phyloP scores from a whole-genome alignment of 2,888 invertebrate genomes.

The Strigamia maritima region DNA sequence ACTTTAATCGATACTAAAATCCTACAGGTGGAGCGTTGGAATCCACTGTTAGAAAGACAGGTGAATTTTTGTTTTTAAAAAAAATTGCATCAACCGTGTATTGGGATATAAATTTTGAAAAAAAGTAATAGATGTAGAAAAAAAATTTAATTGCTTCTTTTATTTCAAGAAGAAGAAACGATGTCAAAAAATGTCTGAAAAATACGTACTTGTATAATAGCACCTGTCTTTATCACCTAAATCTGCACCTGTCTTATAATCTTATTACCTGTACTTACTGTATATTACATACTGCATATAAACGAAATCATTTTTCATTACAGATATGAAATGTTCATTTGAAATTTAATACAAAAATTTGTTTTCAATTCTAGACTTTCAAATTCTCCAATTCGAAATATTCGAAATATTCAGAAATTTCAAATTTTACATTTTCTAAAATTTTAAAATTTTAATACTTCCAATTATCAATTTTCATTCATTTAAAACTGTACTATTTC shows the following conservation, averaged over 20 bases:
- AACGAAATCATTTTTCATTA: no score
- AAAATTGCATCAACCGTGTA: neutral
- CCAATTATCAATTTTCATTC: neutral
- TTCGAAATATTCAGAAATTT: neutral
- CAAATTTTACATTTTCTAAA: neutral
- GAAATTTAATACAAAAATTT: neutral
- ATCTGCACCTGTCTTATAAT: conserved; percentile 6
- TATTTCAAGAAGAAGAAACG: conserved; percentile 4
- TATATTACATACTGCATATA: neutral
- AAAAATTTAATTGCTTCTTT: conserved; percentile 26
- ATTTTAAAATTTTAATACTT: neutral
- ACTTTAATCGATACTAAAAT: neutral
- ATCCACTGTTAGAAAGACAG: neutral
- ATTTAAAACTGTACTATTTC: no score
- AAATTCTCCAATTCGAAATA: neutral
- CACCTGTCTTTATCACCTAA: conserved; percentile 28
- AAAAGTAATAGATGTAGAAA: neutral
- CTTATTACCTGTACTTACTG: conserved; percentile 7
- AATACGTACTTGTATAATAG: no score
- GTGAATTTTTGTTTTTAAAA: neutral
- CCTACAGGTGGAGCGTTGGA: neutral
- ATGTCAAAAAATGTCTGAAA: conserved; percentile 7
- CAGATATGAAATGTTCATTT: no score
- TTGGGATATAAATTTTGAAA: neutral
- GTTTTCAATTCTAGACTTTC: no score